Evolutionary conservation across 2,888 invertebrate species (phyloP).

Genomic region (Drosophila atripex): DNA sequence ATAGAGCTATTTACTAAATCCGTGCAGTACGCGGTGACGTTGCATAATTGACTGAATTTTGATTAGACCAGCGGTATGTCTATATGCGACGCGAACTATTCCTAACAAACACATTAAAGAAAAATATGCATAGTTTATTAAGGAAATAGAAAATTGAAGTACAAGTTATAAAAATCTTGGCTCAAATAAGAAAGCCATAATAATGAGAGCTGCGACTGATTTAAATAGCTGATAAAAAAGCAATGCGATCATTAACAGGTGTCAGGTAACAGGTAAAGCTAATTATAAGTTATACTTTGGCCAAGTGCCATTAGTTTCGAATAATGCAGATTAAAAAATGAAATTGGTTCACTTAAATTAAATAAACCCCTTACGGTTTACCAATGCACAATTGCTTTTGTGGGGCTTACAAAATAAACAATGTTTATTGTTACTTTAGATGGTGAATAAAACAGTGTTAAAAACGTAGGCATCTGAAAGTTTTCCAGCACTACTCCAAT

Average conservation of each 20-base stretch:
- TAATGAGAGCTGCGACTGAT: neutral
- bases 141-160: neutral
- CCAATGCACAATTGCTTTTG: neutral
- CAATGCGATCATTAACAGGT: neutral
- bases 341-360: neutral
- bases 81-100: constrained; percentile 39
- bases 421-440: neutral
- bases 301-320: neutral
- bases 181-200: neutral
- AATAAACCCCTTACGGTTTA: neutral
- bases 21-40: constrained; percentile 52
- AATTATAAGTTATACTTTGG: neutral
- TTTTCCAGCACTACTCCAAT: neutral
- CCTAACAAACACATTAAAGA: constrained; percentile 30
- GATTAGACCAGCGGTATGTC: constrained; percentile 38
- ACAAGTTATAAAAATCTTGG: neutral
- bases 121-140: neutral
- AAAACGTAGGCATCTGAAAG: neutral
- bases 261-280: neutral
- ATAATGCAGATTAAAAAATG: neutral
- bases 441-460: neutral
- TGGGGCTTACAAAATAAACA: constrained; percentile 2
- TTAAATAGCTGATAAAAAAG: neutral
- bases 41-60: constrained; percentile 62
- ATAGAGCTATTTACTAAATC: constrained; percentile 14